Evolutionary conservation across 2,888 invertebrate species (phyloP).

Genomic region (Bembecia ichneumoniformis): DNA sequence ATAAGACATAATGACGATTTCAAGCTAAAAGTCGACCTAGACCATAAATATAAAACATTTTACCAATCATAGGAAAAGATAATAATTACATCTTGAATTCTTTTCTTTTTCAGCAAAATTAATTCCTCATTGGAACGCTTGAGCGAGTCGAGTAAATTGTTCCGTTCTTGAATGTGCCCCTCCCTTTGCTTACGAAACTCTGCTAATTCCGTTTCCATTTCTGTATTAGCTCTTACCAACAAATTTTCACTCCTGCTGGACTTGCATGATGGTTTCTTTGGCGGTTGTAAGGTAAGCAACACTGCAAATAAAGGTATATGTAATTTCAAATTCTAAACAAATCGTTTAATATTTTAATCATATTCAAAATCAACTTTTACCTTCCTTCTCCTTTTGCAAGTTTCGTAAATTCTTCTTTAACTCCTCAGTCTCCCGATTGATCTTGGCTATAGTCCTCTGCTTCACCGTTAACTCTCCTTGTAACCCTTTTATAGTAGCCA

Average conservation of each 20-base stretch:
- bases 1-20: too few species aligned
- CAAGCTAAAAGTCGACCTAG: too few species aligned
- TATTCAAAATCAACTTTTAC: slow-evolving; percentile 23
- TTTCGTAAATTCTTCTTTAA: slow-evolving; percentile 81
- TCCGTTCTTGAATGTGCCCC: slow-evolving; percentile 64
- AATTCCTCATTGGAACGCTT: slow-evolving; percentile 83
- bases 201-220: slow-evolving; percentile 55
- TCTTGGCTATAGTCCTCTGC: slow-evolving; percentile 79
- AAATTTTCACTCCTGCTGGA: slow-evolving; percentile 57
- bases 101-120: slow-evolving; percentile 81
- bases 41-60: too few species aligned
- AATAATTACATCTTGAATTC: slow-evolving; percentile 82
- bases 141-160: slow-evolving; percentile 75
- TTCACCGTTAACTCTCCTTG: slow-evolving; percentile 81
- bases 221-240: slow-evolving; percentile 44
- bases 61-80: background rate
- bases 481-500: slow-evolving; percentile 85
- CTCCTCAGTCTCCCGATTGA: slow-evolving; percentile 84
- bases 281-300: slow-evolving; percentile 48
- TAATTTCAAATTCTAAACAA: background rate
- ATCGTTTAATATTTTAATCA: background rate
- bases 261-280: slow-evolving; percentile 40
- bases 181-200: slow-evolving; percentile 62
- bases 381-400: slow-evolving; percentile 83
- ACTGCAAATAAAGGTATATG: slow-evolving; percentile 31